Percentiles rank a stretch among this genome's conserved stretches.
Conservation (phyloP, 1,140 invertebrate genomes). For the Doryteuthis pealeii region DNA sequence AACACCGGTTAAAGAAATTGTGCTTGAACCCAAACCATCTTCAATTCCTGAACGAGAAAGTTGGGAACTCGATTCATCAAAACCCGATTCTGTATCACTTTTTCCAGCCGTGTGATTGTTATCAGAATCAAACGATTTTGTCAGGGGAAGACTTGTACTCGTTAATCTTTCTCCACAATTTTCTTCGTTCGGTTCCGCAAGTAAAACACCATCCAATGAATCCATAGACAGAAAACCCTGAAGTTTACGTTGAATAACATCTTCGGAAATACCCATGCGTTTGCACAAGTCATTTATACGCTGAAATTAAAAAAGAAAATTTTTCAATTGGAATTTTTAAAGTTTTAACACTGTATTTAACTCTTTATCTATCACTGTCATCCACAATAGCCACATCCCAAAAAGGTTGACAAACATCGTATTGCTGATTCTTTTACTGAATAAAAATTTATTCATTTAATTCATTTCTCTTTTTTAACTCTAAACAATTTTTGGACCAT, state of each 20-base stretch:
- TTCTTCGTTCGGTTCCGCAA: conserved; percentile 2
- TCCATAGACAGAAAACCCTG: conserved; percentile 52
- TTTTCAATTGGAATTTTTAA: too few relatives aligned
- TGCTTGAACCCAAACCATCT: conserved; percentile 44
- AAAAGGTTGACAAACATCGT: too few relatives aligned
- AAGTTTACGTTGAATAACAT: conserved; percentile 50
- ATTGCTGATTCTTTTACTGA: too few relatives aligned
- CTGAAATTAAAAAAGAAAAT: conserved; percentile 30
- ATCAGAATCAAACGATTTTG: conserved; percentile 9
- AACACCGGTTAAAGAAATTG: conserved; percentile 39
- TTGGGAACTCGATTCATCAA: conserved; percentile 43
- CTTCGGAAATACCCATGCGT: conserved; percentile 51
- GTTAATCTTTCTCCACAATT: conserved; percentile 5
- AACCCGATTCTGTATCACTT: conserved; percentile 59
- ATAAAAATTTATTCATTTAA: too few relatives aligned
- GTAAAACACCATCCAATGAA: conserved; percentile 41
- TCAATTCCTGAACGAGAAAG: conserved; percentile 52
- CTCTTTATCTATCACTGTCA: too few relatives aligned
- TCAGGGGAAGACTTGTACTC: background rate
- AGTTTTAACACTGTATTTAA: too few relatives aligned
- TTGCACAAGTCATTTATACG: conserved; percentile 51
- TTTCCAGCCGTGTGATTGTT: conserved; percentile 25
- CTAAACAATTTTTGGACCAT: too few relatives aligned
- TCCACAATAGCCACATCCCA: too few relatives aligned
- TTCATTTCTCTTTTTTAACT: too few relatives aligned